These are phyloP conservation scores for Odontocolon sp. DNA, from an alignment of 2,888 invertebrate genomes.

Conservation along the genomic window DNA sequence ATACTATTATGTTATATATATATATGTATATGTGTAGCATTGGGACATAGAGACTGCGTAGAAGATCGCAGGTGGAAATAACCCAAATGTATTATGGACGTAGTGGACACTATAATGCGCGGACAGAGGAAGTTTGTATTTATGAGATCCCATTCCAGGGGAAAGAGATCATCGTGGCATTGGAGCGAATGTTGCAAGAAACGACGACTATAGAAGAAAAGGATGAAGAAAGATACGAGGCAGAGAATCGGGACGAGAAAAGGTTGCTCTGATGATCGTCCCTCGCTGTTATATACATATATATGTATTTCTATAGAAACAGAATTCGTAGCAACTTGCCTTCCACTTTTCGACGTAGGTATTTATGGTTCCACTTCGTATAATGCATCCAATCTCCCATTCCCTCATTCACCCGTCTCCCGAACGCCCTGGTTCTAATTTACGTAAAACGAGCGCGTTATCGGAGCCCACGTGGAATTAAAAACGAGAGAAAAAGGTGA, in stretches of 20 bases:
- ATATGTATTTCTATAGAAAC: constrained; percentile 11
- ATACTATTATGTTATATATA: not conserved
- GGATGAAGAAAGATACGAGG: constrained; percentile 31
- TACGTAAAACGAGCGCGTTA: constrained; percentile 68
- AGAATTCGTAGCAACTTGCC: not conserved
- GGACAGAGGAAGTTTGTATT: constrained; percentile 42
- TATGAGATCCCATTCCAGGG: constrained; percentile 50
- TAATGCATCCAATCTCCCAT: constrained; percentile 35
- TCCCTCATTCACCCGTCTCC: constrained; percentile 6
- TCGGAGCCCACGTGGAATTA: constrained; percentile 12
- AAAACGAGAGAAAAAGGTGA: constrained; percentile 5
- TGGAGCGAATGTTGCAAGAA: constrained; percentile 1
- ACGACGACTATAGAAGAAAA: not conserved
- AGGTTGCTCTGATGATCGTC: too few species aligned
- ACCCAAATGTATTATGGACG: not conserved
- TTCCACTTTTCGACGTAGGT: constrained; percentile 20
- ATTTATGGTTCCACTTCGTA: constrained; percentile 61
- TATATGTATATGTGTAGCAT: too few species aligned
- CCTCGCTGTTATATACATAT: too few species aligned
- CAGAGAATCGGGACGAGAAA: constrained; percentile 17
- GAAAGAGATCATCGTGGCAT: constrained; percentile 40
- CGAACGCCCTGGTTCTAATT: constrained; percentile 65
- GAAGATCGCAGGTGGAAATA: constrained; percentile 38
- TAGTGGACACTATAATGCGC: constrained; percentile 1
- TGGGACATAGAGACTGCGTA: not conserved